Conservation (phyloP, 2,888 invertebrate species). For the Lydus trimaculatus region DNA sequence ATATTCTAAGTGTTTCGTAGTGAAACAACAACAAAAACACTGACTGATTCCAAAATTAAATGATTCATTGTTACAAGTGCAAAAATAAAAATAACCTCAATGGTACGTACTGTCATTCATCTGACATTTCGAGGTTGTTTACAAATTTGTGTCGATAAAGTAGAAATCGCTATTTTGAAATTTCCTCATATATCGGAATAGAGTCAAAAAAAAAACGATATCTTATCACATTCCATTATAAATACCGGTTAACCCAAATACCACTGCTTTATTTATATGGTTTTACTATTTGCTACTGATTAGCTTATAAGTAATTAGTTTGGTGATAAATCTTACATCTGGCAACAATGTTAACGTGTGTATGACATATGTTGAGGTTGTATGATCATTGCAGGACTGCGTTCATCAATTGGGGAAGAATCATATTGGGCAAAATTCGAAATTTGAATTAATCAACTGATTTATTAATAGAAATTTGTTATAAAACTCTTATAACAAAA, state of each 20-base stretch:
- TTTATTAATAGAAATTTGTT: neutral
- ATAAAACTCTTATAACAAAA: constrained; percentile 7
- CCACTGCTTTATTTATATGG: too few species aligned
- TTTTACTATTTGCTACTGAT: too few species aligned
- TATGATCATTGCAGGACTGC: too few species aligned
- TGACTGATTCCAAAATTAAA: constrained; percentile 9
- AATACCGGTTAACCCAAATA: too few species aligned
- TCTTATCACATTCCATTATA: too few species aligned
- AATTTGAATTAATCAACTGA: neutral
- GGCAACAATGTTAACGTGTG: neutral
- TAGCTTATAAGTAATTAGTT: neutral
- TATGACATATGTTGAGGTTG: too few species aligned
- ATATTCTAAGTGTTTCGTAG: neutral
- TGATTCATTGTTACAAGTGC: constrained; percentile 14
- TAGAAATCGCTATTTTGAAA: neutral
- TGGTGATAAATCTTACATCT: neutral
- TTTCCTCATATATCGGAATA: too few species aligned
- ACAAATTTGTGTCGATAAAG: neutral
- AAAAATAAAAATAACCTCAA: constrained; percentile 8
- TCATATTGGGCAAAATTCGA: too few species aligned
- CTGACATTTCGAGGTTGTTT: neutral
- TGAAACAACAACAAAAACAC: neutral
- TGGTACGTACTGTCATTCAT: neutral
- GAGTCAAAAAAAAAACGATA: too few species aligned
- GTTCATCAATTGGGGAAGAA: too few species aligned